These are phyloP conservation scores for Carpatolechia fugitivella DNA, from an alignment of 2,888 invertebrate genomes.

Conservation along the genomic window DNA sequence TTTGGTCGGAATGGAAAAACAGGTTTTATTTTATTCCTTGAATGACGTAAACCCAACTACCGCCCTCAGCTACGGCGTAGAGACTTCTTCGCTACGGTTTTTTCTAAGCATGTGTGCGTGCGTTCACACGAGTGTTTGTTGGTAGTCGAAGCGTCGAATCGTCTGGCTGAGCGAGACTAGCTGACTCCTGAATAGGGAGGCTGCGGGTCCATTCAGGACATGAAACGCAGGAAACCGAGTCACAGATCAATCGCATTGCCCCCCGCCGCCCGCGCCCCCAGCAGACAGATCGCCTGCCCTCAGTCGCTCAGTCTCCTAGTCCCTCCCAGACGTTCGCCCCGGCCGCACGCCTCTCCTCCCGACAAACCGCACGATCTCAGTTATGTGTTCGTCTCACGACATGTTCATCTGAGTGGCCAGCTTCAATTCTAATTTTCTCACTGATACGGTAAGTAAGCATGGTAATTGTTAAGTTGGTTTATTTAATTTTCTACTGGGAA, in stretches of 20 bases:
- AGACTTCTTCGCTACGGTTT: too few species aligned
- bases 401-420: constrained; percentile 41
- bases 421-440: constrained; percentile 30
- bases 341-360: constrained; percentile 36
- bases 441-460: constrained; percentile 44
- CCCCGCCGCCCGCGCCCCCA: constrained; percentile 45
- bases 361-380: constrained; percentile 39
- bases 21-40: too few species aligned
- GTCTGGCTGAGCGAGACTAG: neutral
- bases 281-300: constrained; percentile 34
- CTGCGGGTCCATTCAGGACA: constrained; percentile 59
- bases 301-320: constrained; percentile 47
- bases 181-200: constrained; percentile 17
- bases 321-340: constrained; percentile 40
- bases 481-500: neutral
- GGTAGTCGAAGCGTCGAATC: too few species aligned
- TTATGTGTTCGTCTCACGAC: constrained; percentile 56
- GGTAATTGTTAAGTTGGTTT: neutral
- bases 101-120: too few species aligned
- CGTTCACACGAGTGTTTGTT: too few species aligned
- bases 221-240: constrained; percentile 50
- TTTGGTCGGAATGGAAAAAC: too few species aligned
- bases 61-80: too few species aligned
- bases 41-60: too few species aligned
- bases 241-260: constrained; percentile 68